Evolutionary conservation across 1,140 invertebrate species (phyloP), one percentile per base, ranked within the genome.

Genomic region (Polyergus mexicanus): DNA sequence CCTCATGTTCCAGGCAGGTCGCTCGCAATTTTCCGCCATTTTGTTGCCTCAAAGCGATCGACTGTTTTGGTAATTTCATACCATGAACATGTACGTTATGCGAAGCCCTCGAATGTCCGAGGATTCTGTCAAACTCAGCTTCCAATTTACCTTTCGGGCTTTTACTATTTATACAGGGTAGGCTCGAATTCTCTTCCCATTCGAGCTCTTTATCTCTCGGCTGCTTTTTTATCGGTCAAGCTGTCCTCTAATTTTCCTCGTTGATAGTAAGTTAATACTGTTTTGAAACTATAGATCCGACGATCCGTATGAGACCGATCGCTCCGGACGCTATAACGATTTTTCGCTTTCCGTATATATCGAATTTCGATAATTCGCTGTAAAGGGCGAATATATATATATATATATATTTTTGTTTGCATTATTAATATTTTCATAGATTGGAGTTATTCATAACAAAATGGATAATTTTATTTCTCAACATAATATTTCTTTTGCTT

Each of bases 241-340:
- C 44, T 25, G 28, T 56, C 63, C 75, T 80, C 76, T 69, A 69
- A 80, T 80, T 80, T 77, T 41, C n/a, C 62, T 3, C 44, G 75
- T 51, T 65, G 62, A 78, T 54, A n/a, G 76, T 56, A 80, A 80
- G 63, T 56, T 54, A 80, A 80, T 80, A 80, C 76, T 25, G 63
- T 69, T 80, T 80, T 69, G 76, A 69, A 69, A 80, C 76, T 16
- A 44, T 80, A 80, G 44, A 68, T 69, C 76, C 41, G 13, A n/a
- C 44, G 32, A 68, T 54, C 35, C 19, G 19, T 44, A 28, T 25
- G 56, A 65, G 62, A 47, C 25, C 25, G 54, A 13, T 3, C 7
- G 44, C 32, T 35, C 7, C n/a, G 75, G n/a, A 38, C 51, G 16
- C n/a, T 22, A 65, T n/a, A 8, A 78, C 13, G 16, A 56, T 51